Percentiles rank a stretch among this genome's conserved stretches.
Conservation (phyloP, 2,797 vertebrate genomes). For the Cirrhinus mrigala region DNA sequence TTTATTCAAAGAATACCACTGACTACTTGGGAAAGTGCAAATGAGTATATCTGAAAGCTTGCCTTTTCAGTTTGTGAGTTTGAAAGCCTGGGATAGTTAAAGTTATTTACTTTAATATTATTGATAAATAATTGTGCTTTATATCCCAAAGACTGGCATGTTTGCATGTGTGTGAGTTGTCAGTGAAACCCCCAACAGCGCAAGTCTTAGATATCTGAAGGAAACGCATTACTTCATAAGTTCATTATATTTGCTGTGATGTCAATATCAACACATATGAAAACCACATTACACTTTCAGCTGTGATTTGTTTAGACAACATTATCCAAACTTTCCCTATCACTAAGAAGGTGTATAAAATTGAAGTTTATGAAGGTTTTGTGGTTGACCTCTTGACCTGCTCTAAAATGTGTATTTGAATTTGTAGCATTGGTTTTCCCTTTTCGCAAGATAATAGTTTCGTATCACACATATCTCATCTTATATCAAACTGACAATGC, state of each 20-base stretch:
- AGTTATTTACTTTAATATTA: background rate
- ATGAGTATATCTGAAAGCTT: background rate
- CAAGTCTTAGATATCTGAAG: background rate
- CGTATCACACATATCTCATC: background rate
- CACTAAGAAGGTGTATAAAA: background rate
- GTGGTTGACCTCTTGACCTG: background rate
- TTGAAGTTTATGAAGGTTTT: background rate
- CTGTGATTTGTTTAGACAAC: constrained; percentile 3
- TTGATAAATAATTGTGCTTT: background rate
- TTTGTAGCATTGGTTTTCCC: background rate
- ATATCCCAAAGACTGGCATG: background rate
- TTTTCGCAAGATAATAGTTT: background rate
- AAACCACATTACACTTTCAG: constrained; percentile 12
- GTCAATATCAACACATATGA: background rate
- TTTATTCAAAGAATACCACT: background rate
- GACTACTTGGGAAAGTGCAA: background rate
- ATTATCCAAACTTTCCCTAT: background rate
- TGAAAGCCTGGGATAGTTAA: background rate
- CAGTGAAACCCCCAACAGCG: background rate
- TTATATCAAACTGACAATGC: background rate
- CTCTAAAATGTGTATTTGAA: background rate
- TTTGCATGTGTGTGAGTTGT: background rate
- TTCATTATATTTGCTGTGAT: background rate
- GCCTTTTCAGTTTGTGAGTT: background rate
- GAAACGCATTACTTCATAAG: background rate